Evolutionary conservation across 2,888 invertebrate species (phyloP), one percentile per base, ranked within the genome.

Genomic region (Chloroclystis v-ata): DNA sequence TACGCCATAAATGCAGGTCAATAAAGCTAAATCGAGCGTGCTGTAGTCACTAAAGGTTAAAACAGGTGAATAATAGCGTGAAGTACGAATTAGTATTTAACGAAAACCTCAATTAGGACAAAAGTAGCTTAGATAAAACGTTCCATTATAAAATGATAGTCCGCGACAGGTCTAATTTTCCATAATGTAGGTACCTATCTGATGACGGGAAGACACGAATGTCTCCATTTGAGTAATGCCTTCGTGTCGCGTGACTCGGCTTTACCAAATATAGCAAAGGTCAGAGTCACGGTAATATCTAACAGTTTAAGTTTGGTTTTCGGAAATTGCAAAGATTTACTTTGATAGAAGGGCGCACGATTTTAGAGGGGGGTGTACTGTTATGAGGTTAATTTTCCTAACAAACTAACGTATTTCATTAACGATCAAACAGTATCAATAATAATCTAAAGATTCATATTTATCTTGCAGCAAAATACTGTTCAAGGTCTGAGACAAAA

Each of bases 1-100:
- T 76, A 72, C 64, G 65, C 63, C 61, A 69, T 75, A 73, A 76
- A 75, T 69, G 59, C 65, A 65, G 71, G 74, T 65, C 69, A 58
- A 57, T 58, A 58, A 50, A 50, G 56, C 55, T 57, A 60, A 58
- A 43, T 50, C 50, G 49, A 48, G 50, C 46, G 43, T 25, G 43
- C 44, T 45, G 44, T 35, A 45, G 41, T 63, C 64, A 71, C 65
- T 48, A 67, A 63, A 64, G 62, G 65, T 69, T 62, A 12, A 26
- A 26, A 8, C 26, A 20, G n/a, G 20, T 20, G 20, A 20, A 20
- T 20, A 4, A 20, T 2, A 4, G 20, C 2, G 5, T 20, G 20
- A 20, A 4, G 20, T 2, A 5, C 2, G 20, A 20, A 20, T 20
- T 2, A 20, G 20, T 20, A n/a, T n/a, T n/a, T n/a, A n/a, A n/a